Evolutionary conservation across 2,888 invertebrate species (phyloP).

Genomic region (Chironomus riparius): DNA sequence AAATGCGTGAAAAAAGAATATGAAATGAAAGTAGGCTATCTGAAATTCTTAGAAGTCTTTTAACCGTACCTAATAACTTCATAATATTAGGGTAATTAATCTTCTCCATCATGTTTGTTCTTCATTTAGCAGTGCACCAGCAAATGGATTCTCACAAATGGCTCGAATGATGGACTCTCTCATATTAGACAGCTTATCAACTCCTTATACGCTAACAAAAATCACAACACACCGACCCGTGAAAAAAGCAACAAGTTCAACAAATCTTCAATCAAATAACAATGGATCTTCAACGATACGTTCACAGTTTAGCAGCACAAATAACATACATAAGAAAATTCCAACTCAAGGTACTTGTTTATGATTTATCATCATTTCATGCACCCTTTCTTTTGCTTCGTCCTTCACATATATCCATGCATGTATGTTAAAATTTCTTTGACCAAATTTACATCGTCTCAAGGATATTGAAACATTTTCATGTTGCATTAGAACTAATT

Average conservation of each 20-base stretch:
- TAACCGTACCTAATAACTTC: background rate
- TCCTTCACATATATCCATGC: conserved; percentile 12
- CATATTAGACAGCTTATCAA: conserved; percentile 56
- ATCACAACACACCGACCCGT: conserved; percentile 47
- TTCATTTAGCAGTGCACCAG: conserved; percentile 45
- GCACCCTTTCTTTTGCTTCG: background rate
- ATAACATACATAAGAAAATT: conserved; percentile 29
- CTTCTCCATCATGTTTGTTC: too few species aligned
- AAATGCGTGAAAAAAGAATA: background rate
- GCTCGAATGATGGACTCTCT: conserved; percentile 67
- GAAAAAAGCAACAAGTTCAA: conserved; percentile 32
- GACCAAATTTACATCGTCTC: conserved; percentile 13
- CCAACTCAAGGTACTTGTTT: conserved; percentile 39
- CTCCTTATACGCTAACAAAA: conserved; percentile 57
- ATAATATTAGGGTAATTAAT: too few species aligned
- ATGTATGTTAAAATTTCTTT: background rate
- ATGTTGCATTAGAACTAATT: background rate
- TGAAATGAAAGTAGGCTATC: background rate
- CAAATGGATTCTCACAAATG: conserved; percentile 54
- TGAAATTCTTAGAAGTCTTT: too few species aligned
- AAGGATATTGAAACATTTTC: too few species aligned
- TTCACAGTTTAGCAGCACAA: background rate
- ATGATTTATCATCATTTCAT: conserved; percentile 1
- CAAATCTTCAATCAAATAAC: background rate
- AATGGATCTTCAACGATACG: background rate